Evolutionary conservation across 2,888 invertebrate genomes (phyloP), one percentile per base, ranked within the genome.

Genomic region (Leucoma salicis): DNA sequence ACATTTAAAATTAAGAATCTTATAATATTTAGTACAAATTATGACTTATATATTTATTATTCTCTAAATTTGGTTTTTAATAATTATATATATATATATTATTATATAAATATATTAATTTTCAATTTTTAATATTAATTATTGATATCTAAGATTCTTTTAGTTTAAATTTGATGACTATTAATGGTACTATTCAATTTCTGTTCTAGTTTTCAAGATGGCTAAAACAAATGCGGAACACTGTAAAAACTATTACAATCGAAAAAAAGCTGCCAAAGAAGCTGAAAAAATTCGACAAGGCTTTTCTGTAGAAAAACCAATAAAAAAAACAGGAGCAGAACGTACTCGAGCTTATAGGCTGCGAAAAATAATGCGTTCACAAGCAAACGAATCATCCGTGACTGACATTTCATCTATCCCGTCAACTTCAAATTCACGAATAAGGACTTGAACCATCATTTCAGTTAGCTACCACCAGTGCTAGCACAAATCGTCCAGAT

Each of bases 151-250:
- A 25, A 25, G 25, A 25, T 25, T 25, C 25, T 25, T 46, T 46
- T 41, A 37, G 40, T 41, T 46, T 45, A 45, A 12, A 46, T 36
- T 40, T 39, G 32, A 39, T 39, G 33, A 35, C 34, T 42, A 44
- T 44, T 49, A 49, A 49, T 49, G 36, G 34, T 41, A 43, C 46
- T 38, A 44, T 44, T 50, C 42, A 50, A 46, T 50, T 50, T 46
- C 44, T 39, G 25, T 44, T 49, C 32, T 27, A 51, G 50, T 42
- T 47, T 39, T 44, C 39, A 44, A 48, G 42, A 47, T 34, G 45
- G 42, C 33, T 49, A 46, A 46, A 41, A 48, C 41, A 43, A 43
- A 46, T 48, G 48, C 46, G 35, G 42, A 42, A 46, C 0, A 34
- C 1, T 43, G 43, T 46, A 46, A 44, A 49, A 44, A 43, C 37